Conservation (phyloP, 2,113 vertebrate species). For the Lasiurus cinereus region DNA sequence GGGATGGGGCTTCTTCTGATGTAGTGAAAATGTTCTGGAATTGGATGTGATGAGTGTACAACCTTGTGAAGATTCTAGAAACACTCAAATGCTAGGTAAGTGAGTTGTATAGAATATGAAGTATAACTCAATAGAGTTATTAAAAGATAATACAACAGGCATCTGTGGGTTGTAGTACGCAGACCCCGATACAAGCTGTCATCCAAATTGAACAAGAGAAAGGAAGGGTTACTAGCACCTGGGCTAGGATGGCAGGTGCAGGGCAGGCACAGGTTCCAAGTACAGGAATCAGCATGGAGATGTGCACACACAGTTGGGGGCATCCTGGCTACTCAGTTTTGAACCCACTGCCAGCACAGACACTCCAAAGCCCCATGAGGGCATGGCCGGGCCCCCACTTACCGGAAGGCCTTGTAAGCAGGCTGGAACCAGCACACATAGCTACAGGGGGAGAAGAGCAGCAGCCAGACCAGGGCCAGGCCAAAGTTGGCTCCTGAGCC, state of each 20-base stretch:
- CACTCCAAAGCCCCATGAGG: neutral
- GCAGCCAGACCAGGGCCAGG: conserved; percentile 93
- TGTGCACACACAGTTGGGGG: neutral
- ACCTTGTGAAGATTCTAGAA: neutral
- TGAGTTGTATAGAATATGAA: neutral
- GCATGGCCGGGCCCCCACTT: conserved; percentile 50
- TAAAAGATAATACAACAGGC: neutral
- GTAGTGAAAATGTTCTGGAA: neutral
- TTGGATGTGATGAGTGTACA: accelerated
- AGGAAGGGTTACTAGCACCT: accelerated
- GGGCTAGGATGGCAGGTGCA: no score
- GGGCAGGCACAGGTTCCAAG: neutral
- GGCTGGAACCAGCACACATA: conserved; percentile 98
- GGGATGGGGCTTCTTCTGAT: neutral
- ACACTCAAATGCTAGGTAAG: no score
- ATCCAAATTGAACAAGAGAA: accelerated
- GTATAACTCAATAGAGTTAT: no score
- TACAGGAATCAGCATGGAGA: neutral
- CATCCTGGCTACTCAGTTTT: no score
- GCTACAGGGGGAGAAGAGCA: conserved; percentile 95
- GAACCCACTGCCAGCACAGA: neutral
- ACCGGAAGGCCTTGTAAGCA: conserved; percentile 97
- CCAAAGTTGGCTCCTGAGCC: conserved; percentile 92
- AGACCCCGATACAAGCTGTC: accelerated
- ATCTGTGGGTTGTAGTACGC: accelerated